Conservation (phyloP, 1,140 invertebrate species). For the Bombus fervidus region DNA sequence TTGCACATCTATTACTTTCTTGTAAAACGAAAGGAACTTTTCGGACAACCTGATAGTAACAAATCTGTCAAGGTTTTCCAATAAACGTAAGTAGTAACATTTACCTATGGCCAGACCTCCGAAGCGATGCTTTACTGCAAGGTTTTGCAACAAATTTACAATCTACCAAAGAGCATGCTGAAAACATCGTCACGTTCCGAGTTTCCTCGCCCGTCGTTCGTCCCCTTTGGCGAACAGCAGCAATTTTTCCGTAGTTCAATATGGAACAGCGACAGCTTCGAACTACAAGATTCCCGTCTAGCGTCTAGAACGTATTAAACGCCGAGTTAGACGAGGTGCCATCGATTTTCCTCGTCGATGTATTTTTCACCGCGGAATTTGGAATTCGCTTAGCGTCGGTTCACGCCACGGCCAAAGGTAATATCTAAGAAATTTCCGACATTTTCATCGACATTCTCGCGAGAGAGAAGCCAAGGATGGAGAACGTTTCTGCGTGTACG, state of each 20-base stretch:
- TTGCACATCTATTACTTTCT: too few species aligned
- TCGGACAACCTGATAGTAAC: too few species aligned
- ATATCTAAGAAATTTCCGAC: slow-evolving; percentile 45
- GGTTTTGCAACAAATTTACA: too few species aligned
- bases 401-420: slow-evolving; percentile 7
- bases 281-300: background rate
- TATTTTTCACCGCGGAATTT: slow-evolving; percentile 29
- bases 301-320: slow-evolving; percentile 3
- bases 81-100: too few species aligned
- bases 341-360: slow-evolving; percentile 22
- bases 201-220: background rate
- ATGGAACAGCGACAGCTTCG: background rate
- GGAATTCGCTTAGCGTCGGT: slow-evolving; percentile 24
- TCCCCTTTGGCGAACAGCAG: too few species aligned
- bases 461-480: background rate
- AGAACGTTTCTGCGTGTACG: background rate
- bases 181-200: too few species aligned
- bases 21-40: too few species aligned
- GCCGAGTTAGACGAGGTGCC: background rate
- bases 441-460: slow-evolving; percentile 39
- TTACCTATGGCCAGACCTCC: too few species aligned
- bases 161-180: too few species aligned
- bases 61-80: too few species aligned
- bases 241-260: background rate
- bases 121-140: too few species aligned